phyloP scores from a whole-genome alignment of 2,797 vertebrate species.

The Enteromius argenteus region DNA sequence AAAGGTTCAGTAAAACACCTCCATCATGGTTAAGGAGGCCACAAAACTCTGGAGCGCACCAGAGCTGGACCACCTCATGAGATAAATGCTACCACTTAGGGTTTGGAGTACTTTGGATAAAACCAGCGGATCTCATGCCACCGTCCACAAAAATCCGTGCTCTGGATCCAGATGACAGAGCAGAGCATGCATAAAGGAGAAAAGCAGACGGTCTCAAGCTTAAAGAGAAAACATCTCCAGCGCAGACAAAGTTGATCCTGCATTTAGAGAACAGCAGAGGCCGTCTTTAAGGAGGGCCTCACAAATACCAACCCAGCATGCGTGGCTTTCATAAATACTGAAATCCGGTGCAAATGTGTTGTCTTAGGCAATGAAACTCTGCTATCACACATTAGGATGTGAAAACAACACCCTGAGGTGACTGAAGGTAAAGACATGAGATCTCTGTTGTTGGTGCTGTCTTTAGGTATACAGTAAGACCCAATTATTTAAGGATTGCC shows the following conservation, averaged over 20 bases:
- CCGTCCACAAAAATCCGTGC: constrained; percentile 69
- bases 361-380: constrained; percentile 33
- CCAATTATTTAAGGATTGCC: neutral
- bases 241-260: constrained; percentile 31
- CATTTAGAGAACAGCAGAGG: constrained; percentile 33
- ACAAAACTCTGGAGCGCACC: constrained; percentile 46
- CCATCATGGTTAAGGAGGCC: constrained; percentile 46
- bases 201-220: constrained; percentile 45
- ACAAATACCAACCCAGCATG: constrained; percentile 28
- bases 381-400: constrained; percentile 13
- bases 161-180: constrained; percentile 65
- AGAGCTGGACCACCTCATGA: constrained; percentile 73
- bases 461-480: neutral
- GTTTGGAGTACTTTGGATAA: constrained; percentile 18
- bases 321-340: constrained; percentile 19
- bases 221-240: constrained; percentile 42
- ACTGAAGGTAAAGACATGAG: neutral
- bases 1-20: constrained; percentile 47
- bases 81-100: constrained; percentile 67
- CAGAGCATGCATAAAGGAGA: constrained; percentile 51
- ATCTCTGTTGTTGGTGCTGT: neutral
- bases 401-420: neutral
- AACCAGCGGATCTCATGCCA: constrained; percentile 58
- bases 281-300: constrained; percentile 30
- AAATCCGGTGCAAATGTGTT: constrained; percentile 36